A percentile compares a stretch with the other conserved stretches of the same genome.
Evolutionary conservation across 2,113 vertebrate species (phyloP).

Genomic region (Xenopus tropicalis): UCB_Xtro_10.0 CM004445.2:105577001-105577500

Average conservation of each 20-base stretch:
- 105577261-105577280: slow-evolving; percentile 44
- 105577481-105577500: neutral
- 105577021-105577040: too few relatives aligned
- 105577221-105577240: slow-evolving; percentile 21
- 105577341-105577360: slow-evolving; percentile 45
- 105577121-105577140: too few relatives aligned
- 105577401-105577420: slow-evolving; percentile 40
- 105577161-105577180: neutral
- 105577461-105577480: slow-evolving; percentile 5
- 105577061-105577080: too few relatives aligned
- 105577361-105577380: slow-evolving; percentile 43
- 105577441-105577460: neutral
- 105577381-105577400: slow-evolving; percentile 43
- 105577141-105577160: too few relatives aligned
- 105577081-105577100: too few relatives aligned
- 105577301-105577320: slow-evolving; percentile 44
- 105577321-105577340: slow-evolving; percentile 44
- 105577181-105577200: slow-evolving; percentile 8
- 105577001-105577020: neutral
- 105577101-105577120: too few relatives aligned
- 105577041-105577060: too few relatives aligned
- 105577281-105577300: slow-evolving; percentile 42
- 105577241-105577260: slow-evolving; percentile 20
- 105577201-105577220: slow-evolving; percentile 21
- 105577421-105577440: slow-evolving; percentile 20